Evolutionary conservation across 1,140 invertebrate species (phyloP).

Genomic region (Pseudobourletiella spinata): DNA sequence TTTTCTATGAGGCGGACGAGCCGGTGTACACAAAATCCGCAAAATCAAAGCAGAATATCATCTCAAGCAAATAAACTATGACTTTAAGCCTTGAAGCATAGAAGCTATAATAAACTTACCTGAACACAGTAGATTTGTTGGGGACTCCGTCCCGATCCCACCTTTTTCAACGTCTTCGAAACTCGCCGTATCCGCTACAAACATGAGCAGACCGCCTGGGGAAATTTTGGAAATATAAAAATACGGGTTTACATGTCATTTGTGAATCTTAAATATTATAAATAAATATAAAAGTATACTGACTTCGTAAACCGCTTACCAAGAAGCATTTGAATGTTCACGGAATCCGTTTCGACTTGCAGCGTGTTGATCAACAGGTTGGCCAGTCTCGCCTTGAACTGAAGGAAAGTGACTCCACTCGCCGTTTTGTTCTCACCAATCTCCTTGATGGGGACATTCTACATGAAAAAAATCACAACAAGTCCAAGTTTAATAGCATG

Average conservation of each 20-base stretch:
- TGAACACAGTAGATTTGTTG: constrained; percentile 59
- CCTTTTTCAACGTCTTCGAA: constrained; percentile 62
- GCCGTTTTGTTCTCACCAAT: constrained; percentile 31
- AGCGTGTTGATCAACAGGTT: constrained; percentile 77
- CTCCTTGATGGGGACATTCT: constrained; percentile 67
- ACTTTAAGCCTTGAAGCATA: no score
- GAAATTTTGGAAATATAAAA: no score
- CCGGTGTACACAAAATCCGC: background rate
- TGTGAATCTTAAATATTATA: no score
- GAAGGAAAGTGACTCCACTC: constrained; percentile 55
- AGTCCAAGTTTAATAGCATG: no score
- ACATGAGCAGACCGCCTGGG: constrained; percentile 58
- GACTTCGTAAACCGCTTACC: constrained; percentile 53
- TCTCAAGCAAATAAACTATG: no score
- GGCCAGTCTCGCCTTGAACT: constrained; percentile 69
- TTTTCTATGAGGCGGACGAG: no score
- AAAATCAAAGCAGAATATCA: background rate
- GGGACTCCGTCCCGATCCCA: constrained; percentile 47
- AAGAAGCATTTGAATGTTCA: constrained; percentile 82
- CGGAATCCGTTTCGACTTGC: constrained; percentile 73
- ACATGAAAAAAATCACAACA: constrained; percentile 25
- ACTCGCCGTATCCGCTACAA: constrained; percentile 70
- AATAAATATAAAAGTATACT: no score
- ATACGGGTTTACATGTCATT: no score
- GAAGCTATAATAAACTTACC: no score